Evolutionary conservation across 2,888 invertebrate species (phyloP).

Genomic region (Hedya salicella): DNA sequence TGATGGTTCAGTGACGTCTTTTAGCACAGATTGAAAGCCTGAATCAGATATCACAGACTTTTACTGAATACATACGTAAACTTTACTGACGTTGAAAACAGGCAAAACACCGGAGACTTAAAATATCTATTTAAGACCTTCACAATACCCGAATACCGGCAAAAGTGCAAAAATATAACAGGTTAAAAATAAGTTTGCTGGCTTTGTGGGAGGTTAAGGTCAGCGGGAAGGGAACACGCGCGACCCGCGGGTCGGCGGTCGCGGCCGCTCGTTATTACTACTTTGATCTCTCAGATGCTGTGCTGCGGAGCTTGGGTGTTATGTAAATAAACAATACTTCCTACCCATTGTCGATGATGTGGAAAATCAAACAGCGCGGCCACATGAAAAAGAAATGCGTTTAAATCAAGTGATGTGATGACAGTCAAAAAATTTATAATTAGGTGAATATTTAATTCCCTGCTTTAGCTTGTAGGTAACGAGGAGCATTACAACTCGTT

Average conservation of each 20-base stretch:
- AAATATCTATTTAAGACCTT: neutral
- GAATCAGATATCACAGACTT: neutral
- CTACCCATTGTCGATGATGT: neutral
- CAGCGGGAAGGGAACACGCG: neutral
- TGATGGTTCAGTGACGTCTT: slow-evolving; percentile 12
- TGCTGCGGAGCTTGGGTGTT: neutral
- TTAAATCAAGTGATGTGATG: no score
- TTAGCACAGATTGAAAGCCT: slow-evolving; percentile 3
- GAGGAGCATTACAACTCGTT: no score
- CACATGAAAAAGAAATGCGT: no score
- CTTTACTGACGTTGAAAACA: neutral
- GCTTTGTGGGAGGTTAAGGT: slow-evolving; percentile 17
- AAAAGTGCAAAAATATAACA: slow-evolving; percentile 10
- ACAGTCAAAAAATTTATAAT: no score
- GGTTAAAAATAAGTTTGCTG: slow-evolving; percentile 20
- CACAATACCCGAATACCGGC: neutral
- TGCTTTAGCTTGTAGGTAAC: no score
- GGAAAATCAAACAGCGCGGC: slow-evolving; percentile 27
- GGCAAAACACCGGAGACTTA: no score
- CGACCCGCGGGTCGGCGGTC: slow-evolving; percentile 51
- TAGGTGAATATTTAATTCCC: no score
- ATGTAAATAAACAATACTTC: slow-evolving; percentile 29
- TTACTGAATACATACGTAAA: neutral
- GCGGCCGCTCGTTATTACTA: slow-evolving; percentile 49
- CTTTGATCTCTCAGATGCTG: slow-evolving; percentile 48